Conservation (phyloP, 2,888 invertebrate genomes). For the Marasmarcha lunaedactyla region DNA sequence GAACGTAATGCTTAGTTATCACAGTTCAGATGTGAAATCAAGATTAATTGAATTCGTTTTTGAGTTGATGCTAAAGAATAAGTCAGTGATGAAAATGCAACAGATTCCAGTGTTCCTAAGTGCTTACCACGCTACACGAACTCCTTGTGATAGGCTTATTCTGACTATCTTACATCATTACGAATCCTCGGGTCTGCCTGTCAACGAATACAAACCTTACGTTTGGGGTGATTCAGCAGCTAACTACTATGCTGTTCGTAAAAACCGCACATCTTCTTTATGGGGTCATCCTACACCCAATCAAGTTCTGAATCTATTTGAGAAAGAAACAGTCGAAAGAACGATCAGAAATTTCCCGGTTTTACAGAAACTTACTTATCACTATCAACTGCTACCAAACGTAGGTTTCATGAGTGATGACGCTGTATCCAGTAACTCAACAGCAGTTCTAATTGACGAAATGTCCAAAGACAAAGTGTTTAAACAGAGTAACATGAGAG, state of each 20-base stretch:
- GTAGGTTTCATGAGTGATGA: slow-evolving; percentile 14
- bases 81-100: slow-evolving; percentile 72
- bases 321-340: slow-evolving; percentile 71
- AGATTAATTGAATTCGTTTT: slow-evolving; percentile 75
- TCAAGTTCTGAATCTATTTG: slow-evolving; percentile 79
- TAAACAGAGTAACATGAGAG: slow-evolving; percentile 23
- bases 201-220: slow-evolving; percentile 80
- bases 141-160: slow-evolving; percentile 77
- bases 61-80: slow-evolving; percentile 73
- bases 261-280: slow-evolving; percentile 62
- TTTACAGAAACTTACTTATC: slow-evolving; percentile 65
- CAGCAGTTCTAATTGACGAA: slow-evolving; percentile 23
- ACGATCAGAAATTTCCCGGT: slow-evolving; percentile 81
- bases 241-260: slow-evolving; percentile 78
- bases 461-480: slow-evolving; percentile 27
- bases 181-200: slow-evolving; percentile 74
- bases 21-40: slow-evolving; percentile 63
- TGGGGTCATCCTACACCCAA: slow-evolving; percentile 79
- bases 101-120: slow-evolving; percentile 84
- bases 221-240: slow-evolving; percentile 88
- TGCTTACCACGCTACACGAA: slow-evolving; percentile 81
- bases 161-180: slow-evolving; percentile 76
- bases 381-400: slow-evolving; percentile 35
- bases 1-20: slow-evolving; percentile 73
- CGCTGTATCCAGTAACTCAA: slow-evolving; percentile 16